Percentiles rank a stretch among this genome's conserved stretches.
Evolutionary conservation across 2,888 invertebrate species (phyloP).

Genomic region (Crossocerus cetratus): DNA sequence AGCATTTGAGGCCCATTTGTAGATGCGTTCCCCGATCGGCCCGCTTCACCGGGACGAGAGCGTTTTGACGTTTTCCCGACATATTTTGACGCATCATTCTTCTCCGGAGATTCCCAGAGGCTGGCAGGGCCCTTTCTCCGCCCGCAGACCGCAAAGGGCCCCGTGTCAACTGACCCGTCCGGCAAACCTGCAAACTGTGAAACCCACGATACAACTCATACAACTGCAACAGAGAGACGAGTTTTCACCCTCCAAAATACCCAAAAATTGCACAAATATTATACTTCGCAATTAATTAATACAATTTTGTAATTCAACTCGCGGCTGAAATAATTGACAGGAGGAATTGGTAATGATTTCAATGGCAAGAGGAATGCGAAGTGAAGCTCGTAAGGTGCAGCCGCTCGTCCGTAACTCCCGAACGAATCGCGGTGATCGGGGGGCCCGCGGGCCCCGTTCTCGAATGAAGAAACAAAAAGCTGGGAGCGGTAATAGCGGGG

Average conservation of each 20-base stretch:
- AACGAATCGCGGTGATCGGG: neutral
- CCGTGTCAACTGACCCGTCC: constrained; percentile 23
- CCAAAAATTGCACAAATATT: too few relatives aligned
- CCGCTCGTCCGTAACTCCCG: neutral
- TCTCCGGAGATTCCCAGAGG: constrained; percentile 40
- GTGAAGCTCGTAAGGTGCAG: too few relatives aligned
- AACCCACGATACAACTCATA: constrained; percentile 13
- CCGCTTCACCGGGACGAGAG: constrained; percentile 26
- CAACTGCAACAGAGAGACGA: too few relatives aligned
- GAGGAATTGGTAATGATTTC: too few relatives aligned
- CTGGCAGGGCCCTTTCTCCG: constrained; percentile 23
- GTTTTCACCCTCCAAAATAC: too few relatives aligned
- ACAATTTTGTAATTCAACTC: too few relatives aligned
- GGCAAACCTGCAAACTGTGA: constrained; percentile 11
- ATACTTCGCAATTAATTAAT: too few relatives aligned
- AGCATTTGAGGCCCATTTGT: constrained; percentile 14
- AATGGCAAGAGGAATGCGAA: too few relatives aligned
- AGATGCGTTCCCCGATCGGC: constrained; percentile 40
- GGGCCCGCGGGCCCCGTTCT: constrained; percentile 2
- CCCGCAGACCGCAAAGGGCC: constrained; percentile 28
- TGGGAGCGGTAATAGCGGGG: constrained; percentile 49
- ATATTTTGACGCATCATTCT: constrained; percentile 66
- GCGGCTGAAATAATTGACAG: too few relatives aligned
- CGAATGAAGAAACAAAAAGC: constrained; percentile 40
- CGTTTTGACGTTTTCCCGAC: constrained; percentile 66